Evolutionary conservation across 2,113 vertebrate species (phyloP).

Genomic region (Sapajus apella): DNA sequence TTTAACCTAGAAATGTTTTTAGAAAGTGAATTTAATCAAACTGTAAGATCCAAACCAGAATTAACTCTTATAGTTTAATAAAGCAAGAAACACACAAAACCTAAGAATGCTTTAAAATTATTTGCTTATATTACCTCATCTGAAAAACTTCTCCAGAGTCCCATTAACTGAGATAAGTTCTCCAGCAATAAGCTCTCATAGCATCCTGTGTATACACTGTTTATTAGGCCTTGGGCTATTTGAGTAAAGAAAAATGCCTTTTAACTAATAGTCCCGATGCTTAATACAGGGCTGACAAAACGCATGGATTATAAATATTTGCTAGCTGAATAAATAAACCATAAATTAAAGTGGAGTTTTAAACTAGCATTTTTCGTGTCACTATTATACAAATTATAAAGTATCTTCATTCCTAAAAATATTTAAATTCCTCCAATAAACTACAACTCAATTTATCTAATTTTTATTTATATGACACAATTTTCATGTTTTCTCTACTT

Average conservation of each 20-base stretch:
- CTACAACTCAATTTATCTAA: background rate
- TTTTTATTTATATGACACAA: background rate
- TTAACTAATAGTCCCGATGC: background rate
- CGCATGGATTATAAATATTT: background rate
- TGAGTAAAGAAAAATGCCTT: background rate
- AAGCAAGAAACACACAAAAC: background rate
- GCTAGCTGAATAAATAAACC: background rate
- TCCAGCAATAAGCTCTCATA: background rate
- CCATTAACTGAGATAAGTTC: fast-evolving
- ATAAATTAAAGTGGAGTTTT: background rate
- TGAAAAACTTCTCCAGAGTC: background rate
- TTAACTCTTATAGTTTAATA: background rate
- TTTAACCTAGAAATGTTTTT: background rate
- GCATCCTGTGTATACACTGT: background rate
- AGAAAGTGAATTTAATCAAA: background rate
- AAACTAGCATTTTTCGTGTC: background rate
- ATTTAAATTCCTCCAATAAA: background rate
- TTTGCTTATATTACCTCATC: background rate
- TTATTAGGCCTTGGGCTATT: background rate
- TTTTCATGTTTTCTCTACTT: background rate
- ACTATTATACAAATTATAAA: background rate
- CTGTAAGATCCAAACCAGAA: background rate
- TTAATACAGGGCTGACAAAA: background rate
- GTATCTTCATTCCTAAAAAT: background rate
- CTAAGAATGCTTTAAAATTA: background rate